A percentile compares a stretch with the other conserved stretches of the same genome.
Evolutionary conservation across 1,140 invertebrate species (phyloP).

Genomic region (Calliphora vicina): DNA sequence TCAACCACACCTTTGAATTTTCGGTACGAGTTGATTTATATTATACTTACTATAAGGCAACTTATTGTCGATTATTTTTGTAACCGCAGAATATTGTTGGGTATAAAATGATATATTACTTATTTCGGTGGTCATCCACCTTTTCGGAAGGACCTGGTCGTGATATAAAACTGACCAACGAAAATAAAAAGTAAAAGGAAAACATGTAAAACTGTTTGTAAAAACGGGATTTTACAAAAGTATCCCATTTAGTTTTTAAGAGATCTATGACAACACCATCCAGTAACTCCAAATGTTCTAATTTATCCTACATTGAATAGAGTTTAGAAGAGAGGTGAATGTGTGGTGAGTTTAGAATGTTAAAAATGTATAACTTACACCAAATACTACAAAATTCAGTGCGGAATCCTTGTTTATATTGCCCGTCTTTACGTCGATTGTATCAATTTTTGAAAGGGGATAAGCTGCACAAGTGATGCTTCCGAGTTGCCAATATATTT

Average conservation of each 20-base stretch:
- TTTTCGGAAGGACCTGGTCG: slow-evolving; percentile 75
- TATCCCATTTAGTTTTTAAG: slow-evolving; percentile 97
- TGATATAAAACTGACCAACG: slow-evolving; percentile 84
- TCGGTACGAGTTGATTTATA: too few species aligned
- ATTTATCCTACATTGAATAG: slow-evolving; percentile 77
- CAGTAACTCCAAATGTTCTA: slow-evolving; percentile 94
- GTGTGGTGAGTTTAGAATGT: neutral
- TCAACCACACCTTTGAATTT: neutral
- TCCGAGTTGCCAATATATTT: slow-evolving; percentile 96
- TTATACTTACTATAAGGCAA: slow-evolving; percentile 5
- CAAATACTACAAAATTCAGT: slow-evolving; percentile 97
- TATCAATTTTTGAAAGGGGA: slow-evolving; percentile 94
- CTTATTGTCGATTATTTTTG: neutral
- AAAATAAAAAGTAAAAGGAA: slow-evolving; percentile 87
- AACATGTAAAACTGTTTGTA: slow-evolving; percentile 92
- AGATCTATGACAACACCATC: slow-evolving; percentile 95
- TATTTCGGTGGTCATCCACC: slow-evolving; percentile 44
- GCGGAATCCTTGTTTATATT: slow-evolving; percentile 93
- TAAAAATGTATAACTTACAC: slow-evolving; percentile 69
- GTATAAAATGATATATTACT: neutral
- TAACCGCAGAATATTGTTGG: neutral
- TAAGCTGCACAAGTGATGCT: slow-evolving; percentile 97
- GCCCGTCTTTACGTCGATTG: slow-evolving; percentile 90
- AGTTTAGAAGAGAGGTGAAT: neutral
- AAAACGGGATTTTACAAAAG: slow-evolving; percentile 94